Evolutionary conservation across 2,797 vertebrate species (phyloP), one percentile per base, ranked within the genome.

Genomic region (Typhlichthys eigenmanni): DNA sequence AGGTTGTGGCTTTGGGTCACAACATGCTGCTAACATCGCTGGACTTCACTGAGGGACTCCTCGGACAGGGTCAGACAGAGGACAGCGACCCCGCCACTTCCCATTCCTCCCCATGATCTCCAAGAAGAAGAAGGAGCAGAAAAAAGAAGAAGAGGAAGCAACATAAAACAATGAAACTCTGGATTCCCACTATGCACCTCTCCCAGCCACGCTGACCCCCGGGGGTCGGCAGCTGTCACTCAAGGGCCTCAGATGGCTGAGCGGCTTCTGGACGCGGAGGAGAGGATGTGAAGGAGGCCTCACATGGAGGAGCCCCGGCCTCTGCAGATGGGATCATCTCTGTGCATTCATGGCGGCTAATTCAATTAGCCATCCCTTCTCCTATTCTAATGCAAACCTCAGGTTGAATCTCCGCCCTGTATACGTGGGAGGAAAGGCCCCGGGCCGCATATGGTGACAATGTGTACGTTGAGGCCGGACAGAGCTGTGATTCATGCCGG

Each of bases 371-470:
- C 75, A 76, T 89, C 85, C 62, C 90, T 90, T 85, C 87, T 88
- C 89, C 89, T 87, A 85, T 90, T 90, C 90, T 92, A 92, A 92
- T 90, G 83, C 91, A 93, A 92, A 93, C 90, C 90, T 92, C 92
- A 92, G 89, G 89, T 91, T 92, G 85, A 88, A 87, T 87, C 70
- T 29, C 79, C 80, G 80, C 84, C 81, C 84, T 83, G 80, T 85
- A 88, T 77, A 85, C 81, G 34, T 5, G 83, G 88, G 81, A 85
- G 89, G 87, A 88, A 88, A 81, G 68, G 85, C 85, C 80, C 66
- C 79, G 65, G 87, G 89, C 57, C 69, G 72, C 78, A 72, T 64
- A 67, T 80, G 67, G 66, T 66, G 59, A 60, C 70, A 68, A 63
- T 60, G 62, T 66, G 62, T 51, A 65, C 54, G 76, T 72, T 60